Base-by-base conservation (phyloP, 1,140 invertebrate species). In the Eupristina koningsbergeri region DNA sequence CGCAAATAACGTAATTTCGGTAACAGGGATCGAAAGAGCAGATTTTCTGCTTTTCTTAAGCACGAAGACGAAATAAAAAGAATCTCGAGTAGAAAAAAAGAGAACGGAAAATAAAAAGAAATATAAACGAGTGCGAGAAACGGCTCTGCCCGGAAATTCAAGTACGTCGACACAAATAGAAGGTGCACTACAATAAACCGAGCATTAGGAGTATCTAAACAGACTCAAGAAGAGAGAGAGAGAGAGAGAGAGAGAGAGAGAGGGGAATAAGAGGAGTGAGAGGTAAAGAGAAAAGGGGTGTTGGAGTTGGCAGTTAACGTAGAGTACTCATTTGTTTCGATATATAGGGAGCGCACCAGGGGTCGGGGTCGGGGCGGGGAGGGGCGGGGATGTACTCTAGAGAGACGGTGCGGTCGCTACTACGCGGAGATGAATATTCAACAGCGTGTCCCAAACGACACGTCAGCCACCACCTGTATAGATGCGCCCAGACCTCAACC, bases 341-440 rank as follows among this genome's bases (percentile, higher is more conserved):
- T 26, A 74, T 74, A 26, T 76, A 26, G 15, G 22, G 29, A 11
- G 13, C 71, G 80, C n/a, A n/a, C n/a, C n/a, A 81, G 87, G 74
- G 79, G n/a, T n/a, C n/a, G n/a, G n/a, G n/a, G n/a, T n/a, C n/a
- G n/a, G 75, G 84, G 77, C 41, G 85, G 89, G 85, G 86, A 88
- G 88, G 87, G 86, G 87, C 86, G 88, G 67, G 26, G 29, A 19
- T n/a, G 67, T 71, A 13, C 39, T 74, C 50, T 74, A 31, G n/a
- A 74, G n/a, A 50, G 45, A 29, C n/a, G 45, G 2, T 34, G 71
- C 71, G 71, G 41, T 45, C 34, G 71, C 26, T 47, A 31, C 45
- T 50, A 19, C 84, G 74, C 73, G 45, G 64, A 82, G 73, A 87
- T 92, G 90, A 92, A 92, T 92, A 92, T 92, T 92, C 91, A 92